Evolutionary conservation across 2,888 invertebrate species (phyloP), one percentile per base, ranked within the genome.

Genomic region (Leuctra nigra): DNA sequence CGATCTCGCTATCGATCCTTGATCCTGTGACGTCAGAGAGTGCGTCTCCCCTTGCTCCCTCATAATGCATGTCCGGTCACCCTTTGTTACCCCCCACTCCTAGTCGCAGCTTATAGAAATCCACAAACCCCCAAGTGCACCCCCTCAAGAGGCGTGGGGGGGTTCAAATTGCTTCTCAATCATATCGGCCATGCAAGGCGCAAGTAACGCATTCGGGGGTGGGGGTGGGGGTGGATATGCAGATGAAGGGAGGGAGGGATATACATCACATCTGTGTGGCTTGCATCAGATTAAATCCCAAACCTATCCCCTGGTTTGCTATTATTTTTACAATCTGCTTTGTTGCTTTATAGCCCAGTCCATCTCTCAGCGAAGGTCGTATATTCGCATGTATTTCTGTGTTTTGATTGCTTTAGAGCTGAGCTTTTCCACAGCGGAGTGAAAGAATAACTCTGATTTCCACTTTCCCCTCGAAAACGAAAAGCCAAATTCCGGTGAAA

Each of bases 201-300:
- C 54, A 54, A 54, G 54, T 58, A 46, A 58, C 53, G 41, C 52
- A 25, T 55, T 50, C 50, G 23, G 46, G 46, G 18, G 57, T 16
- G 54, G 35, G 33, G 54, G 36, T 47, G 57, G 39, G 47, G 35
- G 54, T 47, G 25, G 47, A 47, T 47, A n/a, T 47, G 25, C 47
- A 25, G 47, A 47, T 39, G 39, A 7, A 48, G 44, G 36, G 36
- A 47, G 47, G 53, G 33, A 36, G 22, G 53, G 41, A 16, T 33
- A 25, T 39, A 41, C 52, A 38, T 2, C 59, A 57, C 59, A 59
- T 57, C 57, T 59, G 57, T 59, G 54, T 57, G 59, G 57, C 57
- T 57, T 57, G 59, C 59, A 54, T 57, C 54, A 54, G 57, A 59
- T 59, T 59, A 59, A 59, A 56, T 53, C 50, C 54, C 48, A 20